Conservation (phyloP, 1,140 invertebrate genomes). For the Procambarus clarkii region DNA sequence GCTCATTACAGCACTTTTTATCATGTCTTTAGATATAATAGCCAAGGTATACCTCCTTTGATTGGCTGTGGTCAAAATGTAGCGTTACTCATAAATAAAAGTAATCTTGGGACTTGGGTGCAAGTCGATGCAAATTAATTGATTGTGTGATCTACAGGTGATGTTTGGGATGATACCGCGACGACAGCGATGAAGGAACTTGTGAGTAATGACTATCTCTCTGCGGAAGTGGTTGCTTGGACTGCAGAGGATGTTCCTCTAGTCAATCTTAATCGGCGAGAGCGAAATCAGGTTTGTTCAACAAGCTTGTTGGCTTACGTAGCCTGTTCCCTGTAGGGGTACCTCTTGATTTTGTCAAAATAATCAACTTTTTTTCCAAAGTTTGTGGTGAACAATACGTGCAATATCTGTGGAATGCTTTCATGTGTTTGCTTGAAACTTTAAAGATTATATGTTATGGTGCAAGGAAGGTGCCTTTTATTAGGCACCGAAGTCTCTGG, state of each 20-base stretch:
- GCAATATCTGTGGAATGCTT: background rate
- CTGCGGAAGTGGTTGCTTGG: conserved; percentile 90
- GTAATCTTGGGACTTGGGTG: too few species aligned
- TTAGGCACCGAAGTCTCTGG: too few species aligned
- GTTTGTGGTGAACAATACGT: background rate
- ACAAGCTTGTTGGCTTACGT: background rate
- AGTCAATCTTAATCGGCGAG: conserved; percentile 85
- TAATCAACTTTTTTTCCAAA: too few species aligned
- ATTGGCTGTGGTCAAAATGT: too few species aligned
- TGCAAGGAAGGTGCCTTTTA: too few species aligned
- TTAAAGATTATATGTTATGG: too few species aligned
- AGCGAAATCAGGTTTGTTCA: conserved; percentile 82
- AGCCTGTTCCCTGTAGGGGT: background rate
- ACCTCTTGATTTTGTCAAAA: background rate
- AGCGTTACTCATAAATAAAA: too few species aligned
- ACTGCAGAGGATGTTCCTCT: conserved; percentile 85
- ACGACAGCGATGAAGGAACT: conserved; percentile 85
- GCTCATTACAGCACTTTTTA: too few species aligned
- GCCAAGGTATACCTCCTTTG: too few species aligned
- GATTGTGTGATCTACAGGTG: too few species aligned
- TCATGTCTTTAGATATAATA: too few species aligned
- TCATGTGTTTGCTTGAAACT: background rate
- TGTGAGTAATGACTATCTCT: conserved; percentile 84
- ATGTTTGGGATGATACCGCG: conserved; percentile 82
- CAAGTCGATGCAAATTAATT: too few species aligned